These are phyloP conservation scores for Merodon equestris DNA, from an alignment of 2,888 invertebrate species.

Conservation along the genomic window DNA sequence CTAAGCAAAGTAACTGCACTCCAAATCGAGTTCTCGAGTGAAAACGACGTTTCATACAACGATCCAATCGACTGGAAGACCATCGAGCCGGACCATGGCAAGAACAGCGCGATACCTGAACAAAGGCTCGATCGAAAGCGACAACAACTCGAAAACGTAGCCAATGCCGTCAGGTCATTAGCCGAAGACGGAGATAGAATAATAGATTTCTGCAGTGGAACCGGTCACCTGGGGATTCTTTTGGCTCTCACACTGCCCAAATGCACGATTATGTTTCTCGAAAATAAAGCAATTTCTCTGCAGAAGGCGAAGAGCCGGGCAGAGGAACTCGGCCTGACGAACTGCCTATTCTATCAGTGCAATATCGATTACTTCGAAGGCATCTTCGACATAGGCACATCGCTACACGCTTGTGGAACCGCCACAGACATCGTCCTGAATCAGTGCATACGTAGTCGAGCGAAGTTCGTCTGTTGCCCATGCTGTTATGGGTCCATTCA, in stretches of 20 bases:
- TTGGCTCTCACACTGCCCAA: constrained; percentile 88
- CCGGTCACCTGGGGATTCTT: constrained; percentile 94
- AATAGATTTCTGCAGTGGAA: constrained; percentile 96
- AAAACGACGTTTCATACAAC: constrained; percentile 71
- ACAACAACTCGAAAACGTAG: constrained; percentile 92
- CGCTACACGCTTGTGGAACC: constrained; percentile 95
- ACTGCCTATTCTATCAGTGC: constrained; percentile 90
- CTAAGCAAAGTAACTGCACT: constrained; percentile 74
- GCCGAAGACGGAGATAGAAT: constrained; percentile 85
- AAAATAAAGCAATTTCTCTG: constrained; percentile 94
- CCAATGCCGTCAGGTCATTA: constrained; percentile 86
- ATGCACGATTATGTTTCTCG: constrained; percentile 89
- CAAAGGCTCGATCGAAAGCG: constrained; percentile 87
- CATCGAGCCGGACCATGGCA: constrained; percentile 86
- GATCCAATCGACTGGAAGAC: constrained; percentile 83
- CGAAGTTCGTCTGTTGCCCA: constrained; percentile 93
- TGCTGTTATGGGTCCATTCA: constrained; percentile 96
- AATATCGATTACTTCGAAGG: constrained; percentile 94
- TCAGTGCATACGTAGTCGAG: constrained; percentile 87
- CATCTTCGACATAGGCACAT: constrained; percentile 90
- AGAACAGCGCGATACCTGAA: constrained; percentile 88
- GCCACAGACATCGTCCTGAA: constrained; percentile 95
- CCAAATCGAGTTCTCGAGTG: constrained; percentile 72
- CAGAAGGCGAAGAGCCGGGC: constrained; percentile 86
- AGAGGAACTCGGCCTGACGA: constrained; percentile 83